phyloP scores from a whole-genome alignment of 1,140 invertebrate species.

The Acromyrmex heyeri region DNA sequence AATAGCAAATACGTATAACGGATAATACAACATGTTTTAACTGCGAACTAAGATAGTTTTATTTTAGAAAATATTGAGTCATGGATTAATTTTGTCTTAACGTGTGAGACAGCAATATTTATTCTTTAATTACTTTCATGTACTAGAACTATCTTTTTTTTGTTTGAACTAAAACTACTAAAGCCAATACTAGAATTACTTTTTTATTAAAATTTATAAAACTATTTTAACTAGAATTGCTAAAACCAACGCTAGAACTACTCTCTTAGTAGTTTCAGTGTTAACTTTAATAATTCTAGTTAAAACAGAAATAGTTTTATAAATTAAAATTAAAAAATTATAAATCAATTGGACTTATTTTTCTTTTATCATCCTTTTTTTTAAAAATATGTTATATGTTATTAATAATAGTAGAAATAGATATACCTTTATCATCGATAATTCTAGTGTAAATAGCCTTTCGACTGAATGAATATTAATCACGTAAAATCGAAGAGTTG shows the following conservation, averaged over 20 bases:
- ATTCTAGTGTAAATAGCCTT: background rate
- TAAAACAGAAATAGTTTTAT: background rate
- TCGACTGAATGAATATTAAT: background rate
- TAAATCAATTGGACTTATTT: background rate
- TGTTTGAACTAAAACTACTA: background rate
- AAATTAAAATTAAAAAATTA: too few species aligned
- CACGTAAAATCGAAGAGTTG: background rate
- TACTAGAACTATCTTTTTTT: background rate
- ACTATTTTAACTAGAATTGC: background rate
- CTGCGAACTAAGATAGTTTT: background rate
- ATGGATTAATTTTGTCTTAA: background rate
- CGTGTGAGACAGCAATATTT: background rate
- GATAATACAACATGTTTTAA: background rate
- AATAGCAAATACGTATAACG: too few species aligned
- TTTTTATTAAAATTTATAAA: too few species aligned
- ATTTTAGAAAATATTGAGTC: background rate
- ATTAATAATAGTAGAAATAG: background rate
- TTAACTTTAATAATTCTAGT: background rate
- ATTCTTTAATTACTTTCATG: background rate
- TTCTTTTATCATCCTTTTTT: background rate
- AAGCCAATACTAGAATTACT: too few species aligned
- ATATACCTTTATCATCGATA: background rate
- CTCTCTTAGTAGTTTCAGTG: too few species aligned
- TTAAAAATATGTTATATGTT: background rate
- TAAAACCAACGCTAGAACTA: background rate